Conservation (phyloP, 1,140 invertebrate species). For the Diorhabda carinulata region DNA sequence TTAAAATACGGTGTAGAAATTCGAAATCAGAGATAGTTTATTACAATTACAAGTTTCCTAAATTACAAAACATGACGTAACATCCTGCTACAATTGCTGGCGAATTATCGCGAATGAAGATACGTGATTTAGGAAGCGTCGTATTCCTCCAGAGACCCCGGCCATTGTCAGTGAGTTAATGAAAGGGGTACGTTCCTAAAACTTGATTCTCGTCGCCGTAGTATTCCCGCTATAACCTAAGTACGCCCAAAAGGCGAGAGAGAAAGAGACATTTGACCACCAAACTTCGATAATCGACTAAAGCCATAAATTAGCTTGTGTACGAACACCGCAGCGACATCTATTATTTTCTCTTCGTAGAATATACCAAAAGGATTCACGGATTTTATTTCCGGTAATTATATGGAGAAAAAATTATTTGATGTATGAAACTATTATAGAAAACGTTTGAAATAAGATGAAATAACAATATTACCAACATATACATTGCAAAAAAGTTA, state of each 20-base stretch:
- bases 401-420: slow-evolving; percentile 1
- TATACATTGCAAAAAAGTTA: too few relatives aligned
- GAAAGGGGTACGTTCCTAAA: slow-evolving; percentile 30
- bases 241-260: slow-evolving; percentile 9
- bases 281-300: slow-evolving; percentile 35
- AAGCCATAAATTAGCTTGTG: slow-evolving; percentile 34
- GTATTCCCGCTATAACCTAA: slow-evolving; percentile 21
- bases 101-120: background rate
- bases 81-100: too few relatives aligned
- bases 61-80: too few relatives aligned
- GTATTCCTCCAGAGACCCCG: background rate
- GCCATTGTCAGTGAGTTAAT: slow-evolving; percentile 22
- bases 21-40: too few relatives aligned
- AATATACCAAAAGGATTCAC: slow-evolving; percentile 29
- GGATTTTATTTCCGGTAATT: slow-evolving; percentile 15
- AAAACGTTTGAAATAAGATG: too few relatives aligned
- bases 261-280: slow-evolving; percentile 25
- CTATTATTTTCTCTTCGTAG: slow-evolving; percentile 30
- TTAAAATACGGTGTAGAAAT: too few relatives aligned
- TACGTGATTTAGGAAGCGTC: background rate
- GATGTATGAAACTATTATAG: too few relatives aligned
- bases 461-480: too few relatives aligned
- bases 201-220: slow-evolving; percentile 31
- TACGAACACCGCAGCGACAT: slow-evolving; percentile 23
- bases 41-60: too few relatives aligned